Percentiles rank a stretch among this genome's conserved stretches.
phyloP scores from a whole-genome alignment of 1,140 invertebrate species.

The Ericerus pela region DNA sequence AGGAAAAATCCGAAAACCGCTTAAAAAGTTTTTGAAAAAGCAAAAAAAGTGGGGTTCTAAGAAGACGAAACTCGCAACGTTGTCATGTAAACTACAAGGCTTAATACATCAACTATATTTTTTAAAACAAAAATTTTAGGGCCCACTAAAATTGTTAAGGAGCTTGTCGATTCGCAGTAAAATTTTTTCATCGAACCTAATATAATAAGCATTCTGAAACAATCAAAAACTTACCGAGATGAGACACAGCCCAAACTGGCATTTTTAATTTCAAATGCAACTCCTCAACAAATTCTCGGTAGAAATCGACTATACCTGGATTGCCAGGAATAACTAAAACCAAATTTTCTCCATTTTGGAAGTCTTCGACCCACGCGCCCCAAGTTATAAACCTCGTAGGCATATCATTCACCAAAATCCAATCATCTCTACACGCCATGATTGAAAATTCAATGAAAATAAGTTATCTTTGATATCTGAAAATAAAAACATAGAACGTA shows the following conservation, averaged over 20 bases:
- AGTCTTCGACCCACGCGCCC: not conserved
- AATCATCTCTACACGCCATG: not conserved
- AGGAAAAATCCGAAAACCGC: too few species aligned
- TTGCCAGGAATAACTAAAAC: conserved; percentile 50
- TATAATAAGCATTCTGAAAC: conserved; percentile 5
- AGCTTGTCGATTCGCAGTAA: not conserved
- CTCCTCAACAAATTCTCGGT: conserved; percentile 47
- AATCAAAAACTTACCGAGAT: conserved; percentile 33
- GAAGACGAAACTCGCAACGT: too few species aligned
- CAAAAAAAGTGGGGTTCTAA: too few species aligned
- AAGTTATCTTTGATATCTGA: too few species aligned
- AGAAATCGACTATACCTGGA: conserved; percentile 52
- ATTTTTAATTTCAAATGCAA: conserved; percentile 40
- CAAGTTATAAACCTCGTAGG: not conserved
- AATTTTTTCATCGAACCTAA: not conserved
- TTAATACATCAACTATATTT: not conserved
- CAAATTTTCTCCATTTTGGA: conserved; percentile 19
- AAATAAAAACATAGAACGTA: too few species aligned
- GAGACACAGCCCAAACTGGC: conserved; percentile 58
- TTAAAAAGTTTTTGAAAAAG: too few species aligned
- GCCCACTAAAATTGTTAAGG: not conserved
- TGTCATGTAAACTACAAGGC: too few species aligned
- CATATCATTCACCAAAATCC: not conserved
- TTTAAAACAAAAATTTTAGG: not conserved
- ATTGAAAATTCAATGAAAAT: too few species aligned